Percentiles rank a stretch among this genome's conserved stretches.
phyloP scores from a whole-genome alignment of 2,797 vertebrate genomes.

The Liparis tanakae region DNA sequence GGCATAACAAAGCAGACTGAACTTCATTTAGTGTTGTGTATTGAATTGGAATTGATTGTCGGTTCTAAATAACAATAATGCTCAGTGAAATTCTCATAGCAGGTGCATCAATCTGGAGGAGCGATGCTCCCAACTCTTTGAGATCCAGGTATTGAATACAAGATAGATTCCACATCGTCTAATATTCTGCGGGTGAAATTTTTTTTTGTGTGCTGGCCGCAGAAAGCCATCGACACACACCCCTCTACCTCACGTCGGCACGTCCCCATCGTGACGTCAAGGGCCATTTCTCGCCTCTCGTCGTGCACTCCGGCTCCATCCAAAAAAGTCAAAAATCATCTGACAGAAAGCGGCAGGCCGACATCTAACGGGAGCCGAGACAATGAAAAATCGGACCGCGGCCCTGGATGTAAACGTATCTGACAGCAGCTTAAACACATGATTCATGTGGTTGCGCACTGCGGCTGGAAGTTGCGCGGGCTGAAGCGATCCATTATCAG shows the following conservation, averaged over 20 bases:
- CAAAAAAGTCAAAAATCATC: background rate
- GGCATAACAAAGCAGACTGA: too few species aligned
- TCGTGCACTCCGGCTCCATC: slow-evolving; percentile 6
- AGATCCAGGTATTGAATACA: slow-evolving; percentile 5
- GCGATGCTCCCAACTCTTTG: background rate
- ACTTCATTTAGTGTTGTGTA: background rate
- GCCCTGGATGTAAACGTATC: slow-evolving; percentile 24
- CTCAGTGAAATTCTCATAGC: background rate
- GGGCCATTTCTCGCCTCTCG: background rate
- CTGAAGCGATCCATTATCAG: slow-evolving; percentile 58
- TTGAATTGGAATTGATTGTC: background rate
- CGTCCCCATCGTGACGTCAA: background rate
- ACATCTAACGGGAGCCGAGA: slow-evolving; percentile 5
- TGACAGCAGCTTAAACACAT: slow-evolving; percentile 52
- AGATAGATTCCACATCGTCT: background rate
- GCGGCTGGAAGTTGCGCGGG: slow-evolving; percentile 35
- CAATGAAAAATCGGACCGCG: slow-evolving; percentile 13
- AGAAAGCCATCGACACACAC: background rate
- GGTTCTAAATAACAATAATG: background rate
- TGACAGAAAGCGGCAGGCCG: slow-evolving; percentile 6
- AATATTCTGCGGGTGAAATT: background rate
- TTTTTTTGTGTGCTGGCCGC: background rate
- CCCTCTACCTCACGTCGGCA: background rate
- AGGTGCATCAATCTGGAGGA: background rate
- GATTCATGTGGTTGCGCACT: slow-evolving; percentile 48